Base-by-base conservation (phyloP, 2,113 vertebrate species). In the Sorex araneus region DNA sequence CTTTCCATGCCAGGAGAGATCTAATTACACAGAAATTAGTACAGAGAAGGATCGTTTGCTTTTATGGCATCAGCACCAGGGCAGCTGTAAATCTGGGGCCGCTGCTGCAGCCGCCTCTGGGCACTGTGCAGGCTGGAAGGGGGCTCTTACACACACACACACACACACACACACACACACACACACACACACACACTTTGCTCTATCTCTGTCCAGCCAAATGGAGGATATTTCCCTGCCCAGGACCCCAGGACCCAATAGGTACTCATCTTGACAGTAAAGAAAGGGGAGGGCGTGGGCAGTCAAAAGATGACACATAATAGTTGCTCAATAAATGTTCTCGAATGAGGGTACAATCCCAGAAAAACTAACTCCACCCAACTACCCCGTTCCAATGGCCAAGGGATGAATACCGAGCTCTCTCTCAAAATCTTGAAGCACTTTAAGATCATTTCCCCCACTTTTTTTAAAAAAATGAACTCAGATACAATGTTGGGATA, bases 11-110 rank as follows among this genome's bases (percentile, higher is more conserved):
- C 97, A 97, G 90, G 94, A 93, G 95, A 97, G 94, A 97, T 96
- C 97, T 97, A 96, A 97, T 97, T 97, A 97, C 97, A 95, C 95
- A 97, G 97, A 97, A 97, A 97, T 97, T 97, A 97, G 97, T 97
- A 97, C 96, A 94, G 96, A 97, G 96, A 97, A 97, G 95, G 96
- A 97, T 97, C 95, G 95, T 97, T 97, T 97, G 95, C 89, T 97
- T 97, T 97, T 97, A 97, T 96, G 93, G 94, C 94, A 94, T 76
- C 96, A 93, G 94, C 92, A 5, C 95, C 87, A 71, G 93, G 95
- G 88, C 91, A 94, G 95, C 96, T 96, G 91, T 97, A 97, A 97
- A 97, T 97, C 96, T 96, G 85, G 84, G 89, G 69, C 77, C 0
- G 28, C 93, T 50, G 47, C 84, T 79, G 75, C 43, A 73, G 85